phyloP scores from a whole-genome alignment of 2,888 invertebrate species.

The Lagria hirta region DNA sequence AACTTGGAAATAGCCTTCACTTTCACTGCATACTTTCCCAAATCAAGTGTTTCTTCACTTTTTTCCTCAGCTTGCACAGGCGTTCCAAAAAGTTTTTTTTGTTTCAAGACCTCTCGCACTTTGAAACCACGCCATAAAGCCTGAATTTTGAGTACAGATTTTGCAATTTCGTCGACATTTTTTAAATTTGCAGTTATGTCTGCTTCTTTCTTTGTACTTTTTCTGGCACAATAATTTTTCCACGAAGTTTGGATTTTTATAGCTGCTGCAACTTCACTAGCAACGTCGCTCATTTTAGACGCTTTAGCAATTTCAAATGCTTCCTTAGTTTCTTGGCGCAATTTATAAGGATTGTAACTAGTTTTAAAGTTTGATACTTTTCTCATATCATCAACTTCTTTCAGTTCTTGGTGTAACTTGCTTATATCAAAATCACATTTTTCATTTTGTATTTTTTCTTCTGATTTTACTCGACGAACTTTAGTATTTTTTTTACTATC shows the following conservation, averaged over 20 bases:
- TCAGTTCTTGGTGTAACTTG: slow-evolving; percentile 31
- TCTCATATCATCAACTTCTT: slow-evolving; percentile 25
- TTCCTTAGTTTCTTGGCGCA: slow-evolving; percentile 35
- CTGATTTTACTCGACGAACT: slow-evolving; percentile 6
- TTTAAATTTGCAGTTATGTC: background rate
- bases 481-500: slow-evolving; percentile 12
- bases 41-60: slow-evolving; percentile 10
- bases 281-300: slow-evolving; percentile 7
- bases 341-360: slow-evolving; percentile 29
- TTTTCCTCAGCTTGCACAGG: slow-evolving; percentile 7
- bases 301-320: slow-evolving; percentile 9
- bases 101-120: slow-evolving; percentile 11
- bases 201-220: slow-evolving; percentile 6
- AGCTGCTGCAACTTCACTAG: slow-evolving; percentile 14
- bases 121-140: slow-evolving; percentile 22
- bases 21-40: background rate
- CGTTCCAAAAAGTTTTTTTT: slow-evolving; percentile 20
- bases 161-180: no score
- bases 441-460: slow-evolving; percentile 5
- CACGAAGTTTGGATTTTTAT: slow-evolving; percentile 26
- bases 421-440: no score
- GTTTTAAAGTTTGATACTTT: slow-evolving; percentile 27
- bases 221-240: slow-evolving; percentile 22
- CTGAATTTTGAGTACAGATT: slow-evolving; percentile 26
- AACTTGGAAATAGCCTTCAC: slow-evolving; percentile 20